Percentiles rank a stretch among this genome's conserved stretches.
phyloP scores from a whole-genome alignment of 2,113 vertebrate species.

The Eidolon helvum region DNA sequence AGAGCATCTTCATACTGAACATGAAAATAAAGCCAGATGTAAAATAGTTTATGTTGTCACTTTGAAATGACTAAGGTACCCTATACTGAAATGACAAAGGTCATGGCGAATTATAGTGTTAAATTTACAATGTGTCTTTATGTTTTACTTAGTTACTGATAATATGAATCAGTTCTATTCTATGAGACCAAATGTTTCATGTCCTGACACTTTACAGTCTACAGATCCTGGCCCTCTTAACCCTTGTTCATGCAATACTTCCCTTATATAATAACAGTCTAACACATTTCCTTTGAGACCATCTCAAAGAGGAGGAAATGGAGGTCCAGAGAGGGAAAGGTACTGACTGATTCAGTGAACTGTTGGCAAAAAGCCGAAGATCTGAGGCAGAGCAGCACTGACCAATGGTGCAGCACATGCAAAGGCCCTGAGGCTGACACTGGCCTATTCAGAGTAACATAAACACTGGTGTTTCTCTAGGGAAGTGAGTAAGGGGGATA shows the following conservation, averaged over 20 bases:
- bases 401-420: background rate
- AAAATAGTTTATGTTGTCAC: background rate
- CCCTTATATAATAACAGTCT: background rate
- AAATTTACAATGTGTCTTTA: background rate
- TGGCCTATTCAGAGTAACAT: background rate
- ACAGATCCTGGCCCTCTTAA: background rate
- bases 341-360: background rate
- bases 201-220: background rate
- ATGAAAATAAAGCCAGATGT: background rate
- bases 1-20: background rate
- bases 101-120: background rate
- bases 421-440: background rate
- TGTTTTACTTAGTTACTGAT: background rate
- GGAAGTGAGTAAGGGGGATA: background rate
- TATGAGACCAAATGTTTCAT: background rate
- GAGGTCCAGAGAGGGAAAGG: background rate
- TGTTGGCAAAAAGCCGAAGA: background rate
- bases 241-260: background rate
- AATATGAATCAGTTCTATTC: background rate
- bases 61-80: slow-evolving; percentile 5
- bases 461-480: background rate
- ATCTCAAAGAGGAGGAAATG: background rate
- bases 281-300: background rate
- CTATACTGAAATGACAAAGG: background rate
- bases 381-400: background rate